These are phyloP conservation scores for Ciconia boyciana DNA, from an alignment of 2,113 vertebrate species.

Conservation along the genomic window DNA sequence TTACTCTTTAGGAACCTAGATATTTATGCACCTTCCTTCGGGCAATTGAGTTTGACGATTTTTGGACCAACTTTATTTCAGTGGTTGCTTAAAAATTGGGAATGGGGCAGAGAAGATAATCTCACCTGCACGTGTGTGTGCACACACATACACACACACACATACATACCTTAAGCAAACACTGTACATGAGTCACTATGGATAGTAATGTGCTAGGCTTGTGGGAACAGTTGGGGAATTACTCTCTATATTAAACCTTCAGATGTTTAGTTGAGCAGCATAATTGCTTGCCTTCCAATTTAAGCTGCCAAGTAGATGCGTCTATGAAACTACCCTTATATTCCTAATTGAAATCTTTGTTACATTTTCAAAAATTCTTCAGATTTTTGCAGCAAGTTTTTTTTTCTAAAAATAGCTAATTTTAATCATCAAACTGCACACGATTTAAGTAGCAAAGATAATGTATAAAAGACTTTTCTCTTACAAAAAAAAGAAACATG, in stretches of 20 bases:
- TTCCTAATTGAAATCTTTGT: constrained; percentile 52
- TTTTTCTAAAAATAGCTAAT: constrained; percentile 57
- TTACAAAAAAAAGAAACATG: constrained; percentile 52
- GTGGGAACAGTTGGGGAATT: not conserved
- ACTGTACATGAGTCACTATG: not conserved
- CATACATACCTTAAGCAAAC: not conserved
- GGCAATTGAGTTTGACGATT: not conserved
- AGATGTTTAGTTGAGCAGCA: not conserved
- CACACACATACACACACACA: not conserved
- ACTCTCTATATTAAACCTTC: constrained; percentile 28
- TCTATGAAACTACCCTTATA: constrained; percentile 39
- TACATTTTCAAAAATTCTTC: constrained; percentile 57
- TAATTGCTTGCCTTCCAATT: constrained; percentile 28
- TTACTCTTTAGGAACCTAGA: not conserved
- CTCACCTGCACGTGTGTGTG: accelerated
- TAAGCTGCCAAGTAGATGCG: constrained; percentile 33
- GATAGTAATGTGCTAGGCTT: constrained; percentile 6
- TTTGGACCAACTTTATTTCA: not conserved
- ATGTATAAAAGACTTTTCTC: constrained; percentile 63
- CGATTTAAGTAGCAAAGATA: constrained; percentile 59
- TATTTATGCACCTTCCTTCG: not conserved
- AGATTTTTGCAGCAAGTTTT: constrained; percentile 49
- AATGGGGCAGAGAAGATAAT: not conserved
- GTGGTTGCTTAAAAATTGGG: not conserved
- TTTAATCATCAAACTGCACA: constrained; percentile 63